These are phyloP conservation scores for Pipistrellus kuhlii DNA, from an alignment of 2,797 vertebrate species.

Conservation along the genomic window DNA sequence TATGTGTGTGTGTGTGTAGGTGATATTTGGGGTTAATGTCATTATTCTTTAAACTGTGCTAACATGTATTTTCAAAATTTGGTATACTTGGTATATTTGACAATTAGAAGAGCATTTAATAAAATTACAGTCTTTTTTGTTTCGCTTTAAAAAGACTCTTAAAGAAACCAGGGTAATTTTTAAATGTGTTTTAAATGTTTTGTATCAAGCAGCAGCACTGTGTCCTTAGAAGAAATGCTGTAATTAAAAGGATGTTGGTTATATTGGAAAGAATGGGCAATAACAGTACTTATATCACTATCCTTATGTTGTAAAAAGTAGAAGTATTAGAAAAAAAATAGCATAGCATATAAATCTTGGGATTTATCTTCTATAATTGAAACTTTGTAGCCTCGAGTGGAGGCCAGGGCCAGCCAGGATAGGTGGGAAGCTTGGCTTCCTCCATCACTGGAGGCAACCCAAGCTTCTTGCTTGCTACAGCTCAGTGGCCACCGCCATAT, in stretches of 20 bases:
- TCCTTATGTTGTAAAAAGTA: background rate
- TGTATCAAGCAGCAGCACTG: background rate
- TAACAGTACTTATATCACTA: background rate
- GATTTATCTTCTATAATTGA: no score
- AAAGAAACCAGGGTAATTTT: background rate
- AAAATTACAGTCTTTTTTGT: background rate
- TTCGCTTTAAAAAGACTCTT: background rate
- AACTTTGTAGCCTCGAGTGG: no score
- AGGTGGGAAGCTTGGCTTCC: no score
- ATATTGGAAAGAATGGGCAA: background rate
- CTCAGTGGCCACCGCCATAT: no score
- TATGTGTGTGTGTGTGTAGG: background rate
- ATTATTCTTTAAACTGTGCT: background rate
- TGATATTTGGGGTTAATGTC: background rate
- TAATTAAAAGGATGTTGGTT: background rate
- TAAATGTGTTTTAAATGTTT: background rate
- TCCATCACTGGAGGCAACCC: no score
- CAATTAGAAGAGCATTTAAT: conserved; percentile 10
- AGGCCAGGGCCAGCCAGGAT: no score
- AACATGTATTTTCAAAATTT: background rate
- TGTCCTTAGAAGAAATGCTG: conserved; percentile 9
- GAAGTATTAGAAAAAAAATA: conserved; percentile 28
- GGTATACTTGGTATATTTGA: background rate
- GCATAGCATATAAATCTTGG: background rate
- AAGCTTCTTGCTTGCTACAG: no score